Base-by-base conservation (phyloP, 92 coral and sea anemone genomes). In the Scolanthus callimorphus region DNA sequence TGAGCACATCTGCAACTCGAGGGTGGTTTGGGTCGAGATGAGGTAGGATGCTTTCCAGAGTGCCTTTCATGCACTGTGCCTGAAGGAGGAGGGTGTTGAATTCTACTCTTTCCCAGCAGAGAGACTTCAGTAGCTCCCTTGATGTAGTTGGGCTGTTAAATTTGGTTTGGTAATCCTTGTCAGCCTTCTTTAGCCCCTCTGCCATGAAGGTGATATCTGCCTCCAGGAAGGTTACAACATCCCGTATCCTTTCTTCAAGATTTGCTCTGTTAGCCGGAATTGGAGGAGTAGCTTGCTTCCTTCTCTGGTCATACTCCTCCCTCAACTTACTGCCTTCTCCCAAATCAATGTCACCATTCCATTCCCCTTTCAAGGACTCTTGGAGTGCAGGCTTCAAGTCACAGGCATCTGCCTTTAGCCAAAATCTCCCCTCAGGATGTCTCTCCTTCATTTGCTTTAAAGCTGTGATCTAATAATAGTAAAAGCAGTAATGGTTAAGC, bases 21-120 rank as follows among this genome's bases (percentile, higher is more conserved):
- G 64, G 63, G 19, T 41, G 54, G 19, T n/a, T 22, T 11, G 51
- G 65, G 46, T 52, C 11, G 23, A 79, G 85, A n/a, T 31, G 17
- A 4, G 52, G 3, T 15, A 65, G 19, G 54, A 79, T 23, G 0
- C 11, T 27, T 12, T 55, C 57, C 11, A 43, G 31, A 23, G 44
- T 65, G 3, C 31, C 79, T 17, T 13, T 23, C 41, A 79, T 52
- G 49, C 39, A 51, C 25, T 85, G 86, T 4, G 73, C 59, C 44
- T 85, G 86, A 17, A 52, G 74, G 2, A 78, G 38, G 34, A 84
- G 53, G 13, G 80, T 58, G 38, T 61, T 84, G 60, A n/a, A 84
- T 31, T 84, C 82, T 1, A 84, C 91, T 61, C 76, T 39, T 67
- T 72, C 85, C 90, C 90, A 84, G 30, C 85, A 76, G 80, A 11